Percentiles rank a stretch among this genome's conserved stretches.
Conservation (phyloP, 30 jellyfish, hydroid and myxozoan species). For the Morbakka virulenta region DNA sequence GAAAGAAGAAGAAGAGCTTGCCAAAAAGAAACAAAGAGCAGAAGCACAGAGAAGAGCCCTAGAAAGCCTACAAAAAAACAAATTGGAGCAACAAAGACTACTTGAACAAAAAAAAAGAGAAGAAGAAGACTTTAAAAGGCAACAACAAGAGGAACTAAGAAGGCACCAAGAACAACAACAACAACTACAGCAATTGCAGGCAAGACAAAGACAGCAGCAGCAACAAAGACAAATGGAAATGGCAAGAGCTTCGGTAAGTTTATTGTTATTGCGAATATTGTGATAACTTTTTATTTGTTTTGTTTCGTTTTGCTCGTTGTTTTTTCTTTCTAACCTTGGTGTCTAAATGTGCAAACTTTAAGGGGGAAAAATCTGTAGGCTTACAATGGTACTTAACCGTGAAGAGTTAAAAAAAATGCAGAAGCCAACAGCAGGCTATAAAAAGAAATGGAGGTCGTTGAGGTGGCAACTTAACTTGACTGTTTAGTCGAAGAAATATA, state of each 20-base stretch:
- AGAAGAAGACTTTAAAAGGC: constrained; percentile 41
- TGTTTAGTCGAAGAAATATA: too few relatives aligned
- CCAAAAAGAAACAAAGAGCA: constrained; percentile 14
- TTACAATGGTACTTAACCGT: too few relatives aligned
- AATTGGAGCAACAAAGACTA: constrained; percentile 38
- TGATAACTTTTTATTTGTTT: constrained; percentile 7
- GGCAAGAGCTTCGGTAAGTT: constrained; percentile 29
- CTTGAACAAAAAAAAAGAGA: constrained; percentile 40
- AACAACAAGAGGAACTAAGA: constrained; percentile 71
- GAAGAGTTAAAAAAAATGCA: too few relatives aligned
- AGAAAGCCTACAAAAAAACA: constrained; percentile 47
- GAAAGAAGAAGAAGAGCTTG: constrained; percentile 20
- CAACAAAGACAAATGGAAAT: constrained; percentile 54
- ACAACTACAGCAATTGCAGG: constrained; percentile 56
- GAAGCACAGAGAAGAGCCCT: constrained; percentile 16
- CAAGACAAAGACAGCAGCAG: constrained; percentile 41
- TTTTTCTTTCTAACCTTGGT: too few relatives aligned
- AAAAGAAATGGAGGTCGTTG: too few relatives aligned
- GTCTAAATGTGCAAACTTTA: too few relatives aligned
- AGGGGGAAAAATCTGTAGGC: too few relatives aligned
- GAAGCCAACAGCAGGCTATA: too few relatives aligned
- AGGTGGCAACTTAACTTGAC: too few relatives aligned
- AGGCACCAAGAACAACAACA: constrained; percentile 43
- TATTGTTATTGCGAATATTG: too few relatives aligned
- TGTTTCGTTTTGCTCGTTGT: too few relatives aligned